Percentiles rank a stretch among this genome's conserved stretches.
These are phyloP conservation scores for Babylonia areolata DNA, from an alignment of 1,140 invertebrate species.

Conservation along the genomic window DNA sequence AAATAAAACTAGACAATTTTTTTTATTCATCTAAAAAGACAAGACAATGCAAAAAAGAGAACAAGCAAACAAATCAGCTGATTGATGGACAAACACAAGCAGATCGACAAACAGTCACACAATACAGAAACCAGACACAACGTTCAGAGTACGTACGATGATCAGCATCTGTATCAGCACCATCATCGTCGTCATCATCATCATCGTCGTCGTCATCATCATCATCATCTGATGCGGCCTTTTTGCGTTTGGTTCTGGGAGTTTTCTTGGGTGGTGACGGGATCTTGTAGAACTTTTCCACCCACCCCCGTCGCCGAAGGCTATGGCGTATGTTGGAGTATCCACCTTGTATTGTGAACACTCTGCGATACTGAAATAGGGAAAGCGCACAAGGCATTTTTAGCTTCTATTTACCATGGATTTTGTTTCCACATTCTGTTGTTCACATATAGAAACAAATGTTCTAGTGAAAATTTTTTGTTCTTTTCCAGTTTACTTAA, in stretches of 20 bases:
- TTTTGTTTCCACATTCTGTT: too few relatives aligned
- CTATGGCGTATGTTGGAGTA: constrained; percentile 77
- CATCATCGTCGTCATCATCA: constrained; percentile 66
- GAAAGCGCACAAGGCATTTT: too few relatives aligned
- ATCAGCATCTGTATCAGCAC: constrained; percentile 41
- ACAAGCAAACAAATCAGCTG: too few relatives aligned
- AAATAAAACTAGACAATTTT: too few relatives aligned
- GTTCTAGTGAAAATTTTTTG: background rate
- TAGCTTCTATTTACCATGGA: too few relatives aligned
- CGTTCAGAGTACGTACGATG: constrained; percentile 15
- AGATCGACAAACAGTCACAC: background rate
- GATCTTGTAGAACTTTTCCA: constrained; percentile 77
- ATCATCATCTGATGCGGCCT: constrained; percentile 66
- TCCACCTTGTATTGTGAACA: constrained; percentile 78
- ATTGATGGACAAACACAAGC: too few relatives aligned
- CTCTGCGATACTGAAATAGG: constrained; percentile 75
- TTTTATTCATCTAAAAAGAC: too few relatives aligned
- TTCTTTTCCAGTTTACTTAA: background rate
- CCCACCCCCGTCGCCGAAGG: constrained; percentile 77
- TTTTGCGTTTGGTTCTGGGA: constrained; percentile 53
- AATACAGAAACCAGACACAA: background rate
- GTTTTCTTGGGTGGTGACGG: constrained; percentile 63
- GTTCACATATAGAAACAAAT: constrained; percentile 41
- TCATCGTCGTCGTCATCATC: constrained; percentile 73
- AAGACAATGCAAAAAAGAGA: too few relatives aligned